Evolutionary conservation across 2,797 vertebrate species (phyloP).

Genomic region (Phalanger gymnotis): DNA sequence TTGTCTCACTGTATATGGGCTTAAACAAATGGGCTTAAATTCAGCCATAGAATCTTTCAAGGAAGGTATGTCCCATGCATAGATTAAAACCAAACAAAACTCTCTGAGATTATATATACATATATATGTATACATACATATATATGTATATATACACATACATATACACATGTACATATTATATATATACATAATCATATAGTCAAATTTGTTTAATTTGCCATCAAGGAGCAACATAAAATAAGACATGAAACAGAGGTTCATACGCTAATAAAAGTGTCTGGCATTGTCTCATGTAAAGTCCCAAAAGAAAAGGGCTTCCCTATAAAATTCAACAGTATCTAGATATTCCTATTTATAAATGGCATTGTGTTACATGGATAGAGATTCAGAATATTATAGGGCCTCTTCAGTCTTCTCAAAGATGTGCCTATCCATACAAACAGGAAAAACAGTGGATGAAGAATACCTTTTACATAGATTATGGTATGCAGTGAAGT

Average conservation of each 20-base stretch:
- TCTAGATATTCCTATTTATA: background rate
- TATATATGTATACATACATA: no score
- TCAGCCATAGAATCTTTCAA: background rate
- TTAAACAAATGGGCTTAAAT: background rate
- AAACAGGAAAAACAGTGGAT: background rate
- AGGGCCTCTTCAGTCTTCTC: background rate
- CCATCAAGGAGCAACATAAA: background rate
- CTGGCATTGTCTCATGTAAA: background rate
- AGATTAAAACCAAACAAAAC: background rate
- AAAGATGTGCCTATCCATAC: background rate
- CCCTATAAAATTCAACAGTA: background rate
- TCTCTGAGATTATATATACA: background rate
- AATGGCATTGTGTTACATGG: background rate
- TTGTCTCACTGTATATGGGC: background rate
- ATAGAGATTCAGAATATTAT: background rate
- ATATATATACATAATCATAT: no score
- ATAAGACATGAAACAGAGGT: background rate
- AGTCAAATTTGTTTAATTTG: no score
- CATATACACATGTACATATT: no score
- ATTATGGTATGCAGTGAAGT: background rate
- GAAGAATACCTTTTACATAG: background rate
- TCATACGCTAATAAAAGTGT: background rate
- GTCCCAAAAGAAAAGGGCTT: background rate
- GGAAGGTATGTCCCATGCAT: background rate
- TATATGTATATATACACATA: no score